Conservation (phyloP, 2,797 vertebrate species). For the Phalloptychus januarius region DNA sequence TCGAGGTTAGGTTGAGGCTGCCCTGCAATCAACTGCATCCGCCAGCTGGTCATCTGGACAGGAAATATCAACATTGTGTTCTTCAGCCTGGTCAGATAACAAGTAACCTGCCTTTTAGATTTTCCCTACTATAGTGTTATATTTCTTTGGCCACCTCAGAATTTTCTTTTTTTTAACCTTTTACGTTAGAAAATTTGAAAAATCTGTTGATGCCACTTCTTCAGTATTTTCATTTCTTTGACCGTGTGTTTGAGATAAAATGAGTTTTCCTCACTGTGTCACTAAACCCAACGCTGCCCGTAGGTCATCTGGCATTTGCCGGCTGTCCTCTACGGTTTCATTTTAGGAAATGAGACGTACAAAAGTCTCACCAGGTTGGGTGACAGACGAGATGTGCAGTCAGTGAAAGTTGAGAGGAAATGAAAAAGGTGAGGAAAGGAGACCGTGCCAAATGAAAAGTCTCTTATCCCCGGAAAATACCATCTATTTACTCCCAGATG, state of each 20-base stretch:
- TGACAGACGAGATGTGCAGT: constrained; percentile 48
- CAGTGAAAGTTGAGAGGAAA: constrained; percentile 58
- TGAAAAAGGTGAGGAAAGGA: constrained; percentile 33
- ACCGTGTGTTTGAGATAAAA: constrained; percentile 2
- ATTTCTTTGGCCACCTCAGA: not conserved
- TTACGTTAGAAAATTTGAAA: not conserved
- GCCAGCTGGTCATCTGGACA: not conserved
- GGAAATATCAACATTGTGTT: not conserved
- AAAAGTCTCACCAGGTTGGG: constrained; percentile 42
- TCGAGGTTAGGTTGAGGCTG: not conserved
- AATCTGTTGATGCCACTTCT: not conserved
- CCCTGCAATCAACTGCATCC: constrained; percentile 1
- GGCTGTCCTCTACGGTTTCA: constrained; percentile 52
- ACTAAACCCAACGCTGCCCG: constrained; percentile 29
- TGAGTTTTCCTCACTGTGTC: constrained; percentile 7
- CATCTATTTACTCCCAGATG: constrained; percentile 37
- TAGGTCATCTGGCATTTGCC: constrained; percentile 30
- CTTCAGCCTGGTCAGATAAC: not conserved
- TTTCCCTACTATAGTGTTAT: not conserved
- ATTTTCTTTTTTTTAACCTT: not conserved
- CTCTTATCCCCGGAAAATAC: constrained; percentile 49
- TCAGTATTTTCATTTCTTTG: constrained; percentile 5
- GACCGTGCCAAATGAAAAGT: constrained; percentile 47
- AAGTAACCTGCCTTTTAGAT: not conserved
- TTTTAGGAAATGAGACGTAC: constrained; percentile 52